Evolutionary conservation across 2,888 invertebrate genomes (phyloP).

Genomic region (Argyresthia albistria): DNA sequence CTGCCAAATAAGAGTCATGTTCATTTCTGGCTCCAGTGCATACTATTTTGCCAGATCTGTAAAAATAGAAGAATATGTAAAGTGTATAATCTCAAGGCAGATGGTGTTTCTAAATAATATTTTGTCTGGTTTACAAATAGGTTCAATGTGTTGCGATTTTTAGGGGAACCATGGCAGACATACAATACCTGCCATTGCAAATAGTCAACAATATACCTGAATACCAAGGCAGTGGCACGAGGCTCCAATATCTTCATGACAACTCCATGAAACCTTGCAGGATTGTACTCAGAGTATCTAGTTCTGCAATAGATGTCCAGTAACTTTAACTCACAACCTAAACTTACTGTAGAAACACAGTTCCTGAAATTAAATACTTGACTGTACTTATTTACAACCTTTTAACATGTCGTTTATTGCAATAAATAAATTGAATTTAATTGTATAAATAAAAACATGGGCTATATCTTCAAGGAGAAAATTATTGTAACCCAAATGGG

Average conservation of each 20-base stretch:
- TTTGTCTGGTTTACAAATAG: too few relatives aligned
- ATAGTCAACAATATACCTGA: conserved; percentile 34
- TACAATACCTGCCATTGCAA: too few relatives aligned
- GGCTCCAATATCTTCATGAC: conserved; percentile 88
- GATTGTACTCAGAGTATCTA: conserved; percentile 88
- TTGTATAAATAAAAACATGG: too few relatives aligned
- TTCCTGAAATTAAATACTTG: conserved; percentile 80
- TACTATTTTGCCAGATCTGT: conserved; percentile 85
- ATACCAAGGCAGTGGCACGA: conserved; percentile 80
- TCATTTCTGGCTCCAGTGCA: conserved; percentile 87
- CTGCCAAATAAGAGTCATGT: conserved; percentile 81
- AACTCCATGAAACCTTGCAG: conserved; percentile 85
- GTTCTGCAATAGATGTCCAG: conserved; percentile 84
- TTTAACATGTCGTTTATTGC: too few relatives aligned
- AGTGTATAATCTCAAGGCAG: too few relatives aligned
- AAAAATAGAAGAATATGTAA: conserved; percentile 19
- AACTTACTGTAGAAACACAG: conserved; percentile 85
- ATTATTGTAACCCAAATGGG: not conserved
- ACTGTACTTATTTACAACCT: too few relatives aligned
- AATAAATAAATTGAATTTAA: too few relatives aligned
- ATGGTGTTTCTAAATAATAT: too few relatives aligned
- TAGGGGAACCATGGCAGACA: too few relatives aligned
- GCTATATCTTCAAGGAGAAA: not conserved
- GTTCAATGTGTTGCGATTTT: too few relatives aligned
- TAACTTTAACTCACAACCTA: conserved; percentile 80